Percentiles rank a stretch among this genome's conserved stretches.
Conservation (phyloP, 2,888 invertebrate genomes). For the Anaspis maculata region DNA sequence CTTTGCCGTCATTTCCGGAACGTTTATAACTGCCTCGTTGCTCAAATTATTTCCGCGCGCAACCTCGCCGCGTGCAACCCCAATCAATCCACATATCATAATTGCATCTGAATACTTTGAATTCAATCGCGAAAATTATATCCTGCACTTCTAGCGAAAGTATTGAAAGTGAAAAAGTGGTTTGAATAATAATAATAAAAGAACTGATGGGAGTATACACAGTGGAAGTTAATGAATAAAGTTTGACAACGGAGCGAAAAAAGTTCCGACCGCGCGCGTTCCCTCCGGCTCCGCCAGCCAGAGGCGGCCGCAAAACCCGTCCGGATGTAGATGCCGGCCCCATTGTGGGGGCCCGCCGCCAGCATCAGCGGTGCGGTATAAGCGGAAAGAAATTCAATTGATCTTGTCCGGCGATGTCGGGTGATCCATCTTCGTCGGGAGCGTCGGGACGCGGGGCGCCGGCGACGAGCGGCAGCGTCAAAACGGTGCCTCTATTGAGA, state of each 20-base stretch:
- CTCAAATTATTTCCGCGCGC: too few relatives aligned
- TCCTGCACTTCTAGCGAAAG: too few relatives aligned
- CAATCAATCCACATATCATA: too few relatives aligned
- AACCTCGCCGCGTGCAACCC: too few relatives aligned
- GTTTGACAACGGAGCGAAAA: constrained; percentile 9
- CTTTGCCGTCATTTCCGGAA: constrained; percentile 8
- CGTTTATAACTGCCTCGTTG: constrained; percentile 11
- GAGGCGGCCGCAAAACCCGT: constrained; percentile 13
- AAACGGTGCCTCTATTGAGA: constrained; percentile 35
- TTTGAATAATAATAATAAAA: too few relatives aligned
- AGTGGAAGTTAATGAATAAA: constrained; percentile 13
- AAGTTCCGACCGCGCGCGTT: too few relatives aligned
- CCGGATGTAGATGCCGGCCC: constrained; percentile 21
- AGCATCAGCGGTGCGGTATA: constrained; percentile 29
- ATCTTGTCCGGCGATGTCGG: constrained; percentile 47
- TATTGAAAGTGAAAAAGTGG: too few relatives aligned
- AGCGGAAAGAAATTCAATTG: constrained; percentile 51
- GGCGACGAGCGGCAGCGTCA: constrained; percentile 30
- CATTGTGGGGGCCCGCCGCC: constrained; percentile 21
- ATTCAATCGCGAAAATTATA: too few relatives aligned
- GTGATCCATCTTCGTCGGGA: constrained; percentile 48
- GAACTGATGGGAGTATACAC: too few relatives aligned
- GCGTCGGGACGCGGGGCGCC: constrained; percentile 35
- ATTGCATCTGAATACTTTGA: too few relatives aligned
- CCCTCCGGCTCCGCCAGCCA: too few relatives aligned